Evolutionary conservation across 2,113 vertebrate genomes (phyloP).

Genomic region (Microtus oregoni): DNA sequence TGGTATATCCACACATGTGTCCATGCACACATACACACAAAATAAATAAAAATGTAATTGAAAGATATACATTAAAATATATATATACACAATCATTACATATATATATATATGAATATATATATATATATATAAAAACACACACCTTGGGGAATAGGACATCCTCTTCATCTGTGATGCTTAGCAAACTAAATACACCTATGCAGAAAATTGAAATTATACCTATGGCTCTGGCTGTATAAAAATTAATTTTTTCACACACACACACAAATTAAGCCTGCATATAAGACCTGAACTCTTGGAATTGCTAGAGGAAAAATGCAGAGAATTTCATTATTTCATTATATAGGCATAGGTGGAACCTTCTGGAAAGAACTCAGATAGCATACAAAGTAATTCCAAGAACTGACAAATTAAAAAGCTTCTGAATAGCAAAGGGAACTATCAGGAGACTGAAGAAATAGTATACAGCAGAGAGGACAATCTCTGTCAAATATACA

Average conservation of each 20-base stretch:
- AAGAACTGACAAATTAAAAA: neutral
- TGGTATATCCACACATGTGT: neutral
- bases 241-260: neutral
- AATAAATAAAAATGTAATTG: neutral
- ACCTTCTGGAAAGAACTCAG: neutral
- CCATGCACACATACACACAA: neutral
- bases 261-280: no score
- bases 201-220: neutral
- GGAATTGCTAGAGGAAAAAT: neutral
- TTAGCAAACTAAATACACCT: neutral
- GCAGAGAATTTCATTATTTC: neutral
- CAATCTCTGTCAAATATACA: neutral
- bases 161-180: neutral
- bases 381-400: neutral
- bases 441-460: neutral
- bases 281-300: neutral
- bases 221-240: neutral
- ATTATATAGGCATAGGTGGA: neutral
- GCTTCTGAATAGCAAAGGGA: neutral
- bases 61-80: neutral
- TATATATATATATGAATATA: neutral
- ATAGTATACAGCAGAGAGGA: neutral
- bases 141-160: neutral
- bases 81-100: neutral
- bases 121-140: neutral